These are phyloP conservation scores for Ashinkailepas kermadecensis DNA, from an alignment of 2,888 invertebrate genomes.

Conservation along the genomic window DNA sequence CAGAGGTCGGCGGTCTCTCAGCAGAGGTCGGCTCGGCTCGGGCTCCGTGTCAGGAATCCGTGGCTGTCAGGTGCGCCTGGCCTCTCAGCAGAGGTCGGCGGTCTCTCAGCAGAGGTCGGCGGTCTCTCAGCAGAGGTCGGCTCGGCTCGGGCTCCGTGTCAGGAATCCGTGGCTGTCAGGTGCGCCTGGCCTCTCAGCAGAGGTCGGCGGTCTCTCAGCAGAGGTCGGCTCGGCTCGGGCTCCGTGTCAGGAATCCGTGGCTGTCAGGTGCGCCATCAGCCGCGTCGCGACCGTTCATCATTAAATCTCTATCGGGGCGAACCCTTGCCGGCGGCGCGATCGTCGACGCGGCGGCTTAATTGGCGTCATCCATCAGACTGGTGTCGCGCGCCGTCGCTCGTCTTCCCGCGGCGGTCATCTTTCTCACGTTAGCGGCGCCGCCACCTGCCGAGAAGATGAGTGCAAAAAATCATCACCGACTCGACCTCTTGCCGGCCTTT, in stretches of 20 bases:
- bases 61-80: too few species aligned
- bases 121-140: too few species aligned
- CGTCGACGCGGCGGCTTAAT: not conserved
- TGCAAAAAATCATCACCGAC: not conserved
- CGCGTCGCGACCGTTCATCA: slow-evolving; percentile 9
- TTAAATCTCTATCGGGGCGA: slow-evolving; percentile 10
- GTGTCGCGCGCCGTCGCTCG: not conserved
- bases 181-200: too few species aligned
- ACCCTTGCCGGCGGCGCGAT: slow-evolving; percentile 1
- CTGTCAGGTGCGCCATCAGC: not conserved
- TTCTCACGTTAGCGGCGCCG: slow-evolving; percentile 5
- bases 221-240: too few species aligned
- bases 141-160: too few species aligned
- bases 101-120: too few species aligned
- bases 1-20: too few species aligned
- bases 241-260: not conserved
- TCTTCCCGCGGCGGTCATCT: slow-evolving; percentile 3
- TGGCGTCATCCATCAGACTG: not conserved
- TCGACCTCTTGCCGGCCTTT: not conserved
- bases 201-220: too few species aligned
- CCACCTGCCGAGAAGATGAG: slow-evolving; percentile 22
- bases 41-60: too few species aligned
- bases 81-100: too few species aligned
- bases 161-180: too few species aligned
- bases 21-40: too few species aligned